Evolutionary conservation across 2,113 vertebrate species (phyloP).

Genomic region (Nansenia antarctica): DNA sequence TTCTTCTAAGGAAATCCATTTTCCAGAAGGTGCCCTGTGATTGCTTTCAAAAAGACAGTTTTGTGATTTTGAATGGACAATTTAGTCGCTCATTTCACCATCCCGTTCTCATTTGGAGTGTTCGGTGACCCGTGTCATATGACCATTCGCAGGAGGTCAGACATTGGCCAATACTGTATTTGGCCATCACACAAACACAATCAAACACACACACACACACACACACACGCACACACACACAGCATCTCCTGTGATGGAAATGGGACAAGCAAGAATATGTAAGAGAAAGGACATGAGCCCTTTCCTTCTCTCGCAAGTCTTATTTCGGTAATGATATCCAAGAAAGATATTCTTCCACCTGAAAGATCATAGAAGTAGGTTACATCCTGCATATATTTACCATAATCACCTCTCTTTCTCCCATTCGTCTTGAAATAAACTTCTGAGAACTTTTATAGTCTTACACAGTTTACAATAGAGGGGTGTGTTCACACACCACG

Average conservation of each 20-base stretch:
- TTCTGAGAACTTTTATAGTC: constrained; percentile 44
- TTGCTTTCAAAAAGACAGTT: constrained; percentile 39
- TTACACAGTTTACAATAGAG: background rate
- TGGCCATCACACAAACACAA: constrained; percentile 26
- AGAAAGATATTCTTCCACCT: constrained; percentile 52
- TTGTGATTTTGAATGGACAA: constrained; percentile 63
- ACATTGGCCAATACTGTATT: constrained; percentile 30
- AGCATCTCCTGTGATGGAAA: constrained; percentile 35
- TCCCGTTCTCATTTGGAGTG: constrained; percentile 46
- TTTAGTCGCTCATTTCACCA: constrained; percentile 61
- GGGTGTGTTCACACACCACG: constrained; percentile 35
- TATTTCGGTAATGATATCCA: constrained; percentile 38
- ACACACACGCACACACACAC: constrained; percentile 15
- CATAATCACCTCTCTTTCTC: constrained; percentile 48
- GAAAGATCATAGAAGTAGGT: constrained; percentile 65
- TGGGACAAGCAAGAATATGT: constrained; percentile 31
- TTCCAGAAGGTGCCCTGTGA: constrained; percentile 43
- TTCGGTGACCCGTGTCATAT: constrained; percentile 66
- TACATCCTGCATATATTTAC: constrained; percentile 70
- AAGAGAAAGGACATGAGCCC: constrained; percentile 33
- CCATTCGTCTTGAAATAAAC: constrained; percentile 37
- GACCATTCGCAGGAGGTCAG: constrained; percentile 53
- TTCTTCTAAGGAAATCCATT: constrained; percentile 32
- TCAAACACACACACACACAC: constrained; percentile 8
- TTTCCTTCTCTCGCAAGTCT: constrained; percentile 32